Conservation (phyloP, 2,888 invertebrate genomes). For the Drosophila parthenogenetica region DNA sequence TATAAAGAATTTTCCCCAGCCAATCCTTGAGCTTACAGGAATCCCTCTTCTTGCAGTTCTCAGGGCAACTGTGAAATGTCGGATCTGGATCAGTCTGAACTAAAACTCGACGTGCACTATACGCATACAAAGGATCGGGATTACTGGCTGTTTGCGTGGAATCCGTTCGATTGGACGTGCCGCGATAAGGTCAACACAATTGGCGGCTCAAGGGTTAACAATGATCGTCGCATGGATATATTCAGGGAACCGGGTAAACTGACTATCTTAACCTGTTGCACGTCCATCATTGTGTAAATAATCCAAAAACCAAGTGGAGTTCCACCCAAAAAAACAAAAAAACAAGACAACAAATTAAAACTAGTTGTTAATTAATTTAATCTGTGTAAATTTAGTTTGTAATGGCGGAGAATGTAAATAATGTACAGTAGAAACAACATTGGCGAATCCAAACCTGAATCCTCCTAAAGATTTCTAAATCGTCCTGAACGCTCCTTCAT, state of each 20-base stretch:
- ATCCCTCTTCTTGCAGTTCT: conserved; percentile 63
- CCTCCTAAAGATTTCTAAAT: too few relatives aligned
- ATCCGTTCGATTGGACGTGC: conserved; percentile 91
- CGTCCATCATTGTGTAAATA: conserved; percentile 83
- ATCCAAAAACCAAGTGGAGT: conserved; percentile 15
- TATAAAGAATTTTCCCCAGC: accelerated
- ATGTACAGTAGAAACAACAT: conserved; percentile 43
- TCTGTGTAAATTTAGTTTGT: conserved; percentile 55
- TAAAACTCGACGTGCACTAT: conserved; percentile 91
- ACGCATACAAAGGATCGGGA: conserved; percentile 87
- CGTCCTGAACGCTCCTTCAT: too few relatives aligned
- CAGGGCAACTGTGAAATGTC: conserved; percentile 90
- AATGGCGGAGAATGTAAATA: conserved; percentile 60
- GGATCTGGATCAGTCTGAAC: conserved; percentile 91
- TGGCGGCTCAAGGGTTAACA: conserved; percentile 84
- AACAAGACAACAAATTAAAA: conserved; percentile 1
- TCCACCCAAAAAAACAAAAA: conserved; percentile 20
- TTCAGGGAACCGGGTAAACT: conserved; percentile 86
- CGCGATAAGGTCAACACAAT: conserved; percentile 85
- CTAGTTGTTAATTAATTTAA: conserved; percentile 23
- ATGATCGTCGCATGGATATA: conserved; percentile 85
- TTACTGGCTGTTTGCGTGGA: conserved; percentile 92
- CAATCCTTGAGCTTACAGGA: not conserved
- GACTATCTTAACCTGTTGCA: conserved; percentile 84
- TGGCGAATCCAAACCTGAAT: conserved; percentile 55